phyloP scores from a whole-genome alignment of 2,113 vertebrate genomes.

The Paedocypris sp. region DNA sequence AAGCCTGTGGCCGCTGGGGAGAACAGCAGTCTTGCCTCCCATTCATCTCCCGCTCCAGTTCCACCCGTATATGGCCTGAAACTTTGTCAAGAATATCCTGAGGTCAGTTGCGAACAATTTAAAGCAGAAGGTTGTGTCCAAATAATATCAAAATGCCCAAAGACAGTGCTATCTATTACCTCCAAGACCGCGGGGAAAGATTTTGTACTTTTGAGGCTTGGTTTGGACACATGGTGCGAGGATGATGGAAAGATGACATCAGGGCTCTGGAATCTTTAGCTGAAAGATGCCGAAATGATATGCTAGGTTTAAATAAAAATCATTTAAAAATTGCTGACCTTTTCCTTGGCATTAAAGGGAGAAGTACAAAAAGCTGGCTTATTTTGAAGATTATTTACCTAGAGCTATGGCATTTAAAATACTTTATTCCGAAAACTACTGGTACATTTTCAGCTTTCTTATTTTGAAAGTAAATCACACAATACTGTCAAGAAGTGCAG shows the following conservation, averaged over 20 bases:
- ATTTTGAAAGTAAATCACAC: no score
- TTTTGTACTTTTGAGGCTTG: neutral
- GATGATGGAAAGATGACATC: conserved; percentile 3
- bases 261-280: neutral
- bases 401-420: no score
- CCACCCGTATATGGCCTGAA: neutral
- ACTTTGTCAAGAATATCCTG: neutral
- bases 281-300: neutral
- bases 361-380: neutral
- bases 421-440: no score
- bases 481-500: no score
- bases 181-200: neutral
- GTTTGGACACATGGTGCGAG: neutral
- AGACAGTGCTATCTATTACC: conserved; percentile 9
- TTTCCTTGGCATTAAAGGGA: neutral
- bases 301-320: neutral
- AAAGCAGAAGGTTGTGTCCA: neutral
- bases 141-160: neutral
- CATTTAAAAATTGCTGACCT: neutral
- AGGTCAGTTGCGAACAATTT: conserved; percentile 4
- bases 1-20: conserved; percentile 18
- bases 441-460: no score
- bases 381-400: neutral
- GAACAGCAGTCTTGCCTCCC: neutral
- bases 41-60: neutral